These are phyloP conservation scores for Dasyprocta punctata DNA, from an alignment of 2,113 vertebrate species.

Conservation along the genomic window DNA sequence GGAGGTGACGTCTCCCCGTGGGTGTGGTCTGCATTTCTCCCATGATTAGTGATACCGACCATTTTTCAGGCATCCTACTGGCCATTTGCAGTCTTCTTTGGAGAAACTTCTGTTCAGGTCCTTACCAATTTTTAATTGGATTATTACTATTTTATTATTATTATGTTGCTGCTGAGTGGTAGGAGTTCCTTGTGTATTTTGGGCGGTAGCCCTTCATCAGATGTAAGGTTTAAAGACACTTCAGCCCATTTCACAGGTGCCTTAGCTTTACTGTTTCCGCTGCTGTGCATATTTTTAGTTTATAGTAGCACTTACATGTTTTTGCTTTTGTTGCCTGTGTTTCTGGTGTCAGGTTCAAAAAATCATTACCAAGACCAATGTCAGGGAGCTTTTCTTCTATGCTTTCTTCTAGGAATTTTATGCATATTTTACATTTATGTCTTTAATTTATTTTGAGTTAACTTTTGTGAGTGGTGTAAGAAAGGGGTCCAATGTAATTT, in stretches of 20 bases:
- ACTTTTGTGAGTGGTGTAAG: not conserved
- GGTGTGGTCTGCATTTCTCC: not conserved
- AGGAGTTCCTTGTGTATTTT: not conserved
- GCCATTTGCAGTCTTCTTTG: not conserved
- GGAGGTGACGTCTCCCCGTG: no score
- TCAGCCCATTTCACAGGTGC: not conserved
- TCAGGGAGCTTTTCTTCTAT: no score
- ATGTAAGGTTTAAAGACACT: not conserved
- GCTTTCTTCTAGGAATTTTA: not conserved
- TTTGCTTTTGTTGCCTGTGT: not conserved
- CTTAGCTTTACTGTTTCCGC: not conserved
- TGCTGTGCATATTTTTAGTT: not conserved
- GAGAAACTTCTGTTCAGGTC: not conserved
- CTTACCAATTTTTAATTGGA: not conserved
- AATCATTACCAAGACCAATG: not conserved
- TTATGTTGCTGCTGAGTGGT: not conserved
- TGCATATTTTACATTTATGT: not conserved
- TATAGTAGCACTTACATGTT: not conserved
- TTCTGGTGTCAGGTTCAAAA: not conserved
- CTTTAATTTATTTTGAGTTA: not conserved
- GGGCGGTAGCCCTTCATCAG: not conserved
- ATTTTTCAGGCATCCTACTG: not conserved
- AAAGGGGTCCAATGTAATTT: not conserved
- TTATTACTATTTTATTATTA: not conserved
- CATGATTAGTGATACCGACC: not conserved